phyloP scores from a whole-genome alignment of 1,140 invertebrate species.

The Reticulitermes speratus region DNA sequence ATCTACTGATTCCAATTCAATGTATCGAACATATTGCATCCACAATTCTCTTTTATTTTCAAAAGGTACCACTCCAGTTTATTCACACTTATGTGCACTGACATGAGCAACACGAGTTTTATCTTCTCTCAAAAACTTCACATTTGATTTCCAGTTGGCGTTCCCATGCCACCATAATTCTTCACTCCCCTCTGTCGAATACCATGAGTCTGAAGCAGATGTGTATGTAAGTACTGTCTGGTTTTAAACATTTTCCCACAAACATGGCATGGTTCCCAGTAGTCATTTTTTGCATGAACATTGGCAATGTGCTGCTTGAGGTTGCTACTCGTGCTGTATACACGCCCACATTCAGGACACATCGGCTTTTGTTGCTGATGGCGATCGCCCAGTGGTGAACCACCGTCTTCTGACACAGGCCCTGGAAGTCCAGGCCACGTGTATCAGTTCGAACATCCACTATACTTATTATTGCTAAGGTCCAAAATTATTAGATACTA shows the following conservation, averaged over 20 bases:
- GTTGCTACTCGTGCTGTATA: slow-evolving; percentile 65
- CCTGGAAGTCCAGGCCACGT: slow-evolving; percentile 35
- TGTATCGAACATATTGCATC: background rate
- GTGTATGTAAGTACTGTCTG: slow-evolving; percentile 69
- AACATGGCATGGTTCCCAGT: slow-evolving; percentile 62
- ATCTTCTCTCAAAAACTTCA: background rate
- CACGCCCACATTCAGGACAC: slow-evolving; percentile 66
- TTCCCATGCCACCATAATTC: background rate
- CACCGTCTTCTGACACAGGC: slow-evolving; percentile 16
- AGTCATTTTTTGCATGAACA: slow-evolving; percentile 65
- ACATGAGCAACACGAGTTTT: background rate
- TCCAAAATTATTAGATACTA: background rate
- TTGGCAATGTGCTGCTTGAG: slow-evolving; percentile 73
- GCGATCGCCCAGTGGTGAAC: slow-evolving; percentile 37
- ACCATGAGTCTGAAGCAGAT: slow-evolving; percentile 66
- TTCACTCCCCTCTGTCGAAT: slow-evolving; percentile 55
- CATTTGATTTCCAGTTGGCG: background rate
- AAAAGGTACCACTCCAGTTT: background rate
- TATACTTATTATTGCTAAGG: background rate
- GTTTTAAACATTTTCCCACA: slow-evolving; percentile 68
- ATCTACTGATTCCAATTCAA: background rate
- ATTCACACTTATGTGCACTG: background rate
- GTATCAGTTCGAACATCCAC: slow-evolving; percentile 27
- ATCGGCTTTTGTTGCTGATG: slow-evolving; percentile 54
- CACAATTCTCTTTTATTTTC: background rate